phyloP scores from a whole-genome alignment of 1,140 invertebrate genomes.

The Oryzaephilus surinamensis region DNA sequence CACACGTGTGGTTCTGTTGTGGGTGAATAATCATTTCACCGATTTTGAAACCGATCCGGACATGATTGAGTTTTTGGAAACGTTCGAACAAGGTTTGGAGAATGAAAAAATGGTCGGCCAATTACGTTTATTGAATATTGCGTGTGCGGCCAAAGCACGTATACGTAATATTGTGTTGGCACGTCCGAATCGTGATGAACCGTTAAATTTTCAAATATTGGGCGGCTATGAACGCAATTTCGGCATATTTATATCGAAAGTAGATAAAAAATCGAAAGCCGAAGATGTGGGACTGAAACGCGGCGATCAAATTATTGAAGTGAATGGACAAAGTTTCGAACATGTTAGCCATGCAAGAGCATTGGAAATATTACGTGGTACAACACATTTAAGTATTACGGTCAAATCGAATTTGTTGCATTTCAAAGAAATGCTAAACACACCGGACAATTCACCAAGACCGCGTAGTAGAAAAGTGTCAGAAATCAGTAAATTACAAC shows the following conservation, averaged over 20 bases:
- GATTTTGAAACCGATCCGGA: constrained; percentile 94
- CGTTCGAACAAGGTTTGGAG: constrained; percentile 80
- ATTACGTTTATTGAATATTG: constrained; percentile 81
- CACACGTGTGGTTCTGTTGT: constrained; percentile 87
- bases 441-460: constrained; percentile 70
- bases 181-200: constrained; percentile 81
- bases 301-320: constrained; percentile 92
- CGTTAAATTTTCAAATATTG: constrained; percentile 84
- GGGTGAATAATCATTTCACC: constrained; percentile 99
- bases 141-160: constrained; percentile 91
- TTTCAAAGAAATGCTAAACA: constrained; percentile 75
- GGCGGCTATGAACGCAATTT: constrained; percentile 83
- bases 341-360: constrained; percentile 83
- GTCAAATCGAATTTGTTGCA: constrained; percentile 92
- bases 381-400: constrained; percentile 91
- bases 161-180: constrained; percentile 85
- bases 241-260: constrained; percentile 90
- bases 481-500: constrained; percentile 49
- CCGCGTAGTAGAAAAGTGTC: constrained; percentile 47
- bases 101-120: constrained; percentile 76
- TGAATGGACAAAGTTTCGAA: constrained; percentile 89
- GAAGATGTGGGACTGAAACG: constrained; percentile 93
- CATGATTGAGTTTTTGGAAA: constrained; percentile 95
- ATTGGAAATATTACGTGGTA: constrained; percentile 82
- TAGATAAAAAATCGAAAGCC: constrained; percentile 81